A percentile compares a stretch with the other conserved stretches of the same genome.
These are phyloP conservation scores for Nasonia oneida DNA, from an alignment of 2,888 invertebrate species.

Conservation along the genomic window DNA sequence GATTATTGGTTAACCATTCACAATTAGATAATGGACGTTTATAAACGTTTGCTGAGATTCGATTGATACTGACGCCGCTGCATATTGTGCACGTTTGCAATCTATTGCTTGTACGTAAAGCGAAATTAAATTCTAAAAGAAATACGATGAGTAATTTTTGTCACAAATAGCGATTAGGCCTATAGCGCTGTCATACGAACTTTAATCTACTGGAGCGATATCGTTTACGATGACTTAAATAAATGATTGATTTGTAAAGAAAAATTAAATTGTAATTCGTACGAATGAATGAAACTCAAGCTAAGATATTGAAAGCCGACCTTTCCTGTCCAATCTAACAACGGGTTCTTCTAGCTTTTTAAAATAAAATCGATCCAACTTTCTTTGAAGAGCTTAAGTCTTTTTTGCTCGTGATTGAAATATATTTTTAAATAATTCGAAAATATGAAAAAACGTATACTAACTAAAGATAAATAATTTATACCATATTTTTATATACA, in stretches of 20 bases:
- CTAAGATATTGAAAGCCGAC: neutral
- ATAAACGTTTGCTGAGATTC: constrained; percentile 48
- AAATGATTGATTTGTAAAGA: constrained; percentile 19
- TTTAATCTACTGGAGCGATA: constrained; percentile 27
- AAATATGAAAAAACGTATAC: neutral
- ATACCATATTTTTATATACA: constrained; percentile 6
- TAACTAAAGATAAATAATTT: constrained; percentile 7
- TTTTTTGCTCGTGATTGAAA: constrained; percentile 18
- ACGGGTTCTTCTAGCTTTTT: neutral
- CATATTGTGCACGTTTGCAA: constrained; percentile 35
- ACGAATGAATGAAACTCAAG: neutral
- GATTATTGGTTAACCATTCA: constrained; percentile 64
- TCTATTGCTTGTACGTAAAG: constrained; percentile 44
- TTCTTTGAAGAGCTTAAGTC: constrained; percentile 51
- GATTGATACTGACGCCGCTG: constrained; percentile 42
- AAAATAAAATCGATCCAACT: neutral
- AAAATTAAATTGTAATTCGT: neutral
- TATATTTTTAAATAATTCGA: constrained; percentile 22
- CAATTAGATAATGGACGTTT: constrained; percentile 56
- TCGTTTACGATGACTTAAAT: constrained; percentile 34
- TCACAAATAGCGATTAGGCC: constrained; percentile 19
- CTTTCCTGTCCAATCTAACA: neutral
- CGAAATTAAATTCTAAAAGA: constrained; percentile 47
- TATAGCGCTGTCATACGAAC: constrained; percentile 9
- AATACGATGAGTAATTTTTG: constrained; percentile 16